phyloP scores from a whole-genome alignment of 2,888 invertebrate genomes.

The Chesias legatella region DNA sequence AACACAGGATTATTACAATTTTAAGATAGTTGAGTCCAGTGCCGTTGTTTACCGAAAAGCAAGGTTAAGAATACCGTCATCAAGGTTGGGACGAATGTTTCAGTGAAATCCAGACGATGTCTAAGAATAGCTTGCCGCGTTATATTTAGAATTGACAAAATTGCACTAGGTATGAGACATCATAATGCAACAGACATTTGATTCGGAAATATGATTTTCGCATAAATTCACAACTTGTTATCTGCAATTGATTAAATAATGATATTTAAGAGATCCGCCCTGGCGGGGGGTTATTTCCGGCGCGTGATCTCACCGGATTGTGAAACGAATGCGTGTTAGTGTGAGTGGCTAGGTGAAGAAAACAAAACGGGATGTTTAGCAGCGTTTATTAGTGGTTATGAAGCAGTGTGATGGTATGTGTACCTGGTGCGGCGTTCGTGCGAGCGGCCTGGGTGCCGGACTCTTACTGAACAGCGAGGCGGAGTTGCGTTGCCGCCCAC shows the following conservation, averaged over 20 bases:
- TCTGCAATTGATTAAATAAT: neutral
- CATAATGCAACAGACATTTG: constrained; percentile 7
- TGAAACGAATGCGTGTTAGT: constrained; percentile 69
- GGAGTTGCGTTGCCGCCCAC: constrained; percentile 55
- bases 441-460: constrained; percentile 74
- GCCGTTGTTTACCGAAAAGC: constrained; percentile 55
- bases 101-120: constrained; percentile 49
- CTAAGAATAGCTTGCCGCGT: constrained; percentile 49
- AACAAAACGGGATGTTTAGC: constrained; percentile 46
- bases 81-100: constrained; percentile 67
- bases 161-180: too few relatives aligned
- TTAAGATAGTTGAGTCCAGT: constrained; percentile 49
- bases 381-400: constrained; percentile 73
- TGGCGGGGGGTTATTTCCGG: constrained; percentile 62
- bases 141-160: constrained; percentile 35
- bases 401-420: constrained; percentile 48
- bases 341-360: constrained; percentile 59
- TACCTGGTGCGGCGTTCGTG: constrained; percentile 80
- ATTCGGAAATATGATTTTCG: too few relatives aligned
- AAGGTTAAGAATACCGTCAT: constrained; percentile 76
- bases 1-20: constrained; percentile 41
- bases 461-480: constrained; percentile 61
- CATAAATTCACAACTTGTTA: too few relatives aligned
- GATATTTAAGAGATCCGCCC: constrained; percentile 14
- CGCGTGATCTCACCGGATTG: constrained; percentile 68